These are phyloP conservation scores for Microchirus variegatus DNA, from an alignment of 2,797 vertebrate genomes.

Conservation along the genomic window DNA sequence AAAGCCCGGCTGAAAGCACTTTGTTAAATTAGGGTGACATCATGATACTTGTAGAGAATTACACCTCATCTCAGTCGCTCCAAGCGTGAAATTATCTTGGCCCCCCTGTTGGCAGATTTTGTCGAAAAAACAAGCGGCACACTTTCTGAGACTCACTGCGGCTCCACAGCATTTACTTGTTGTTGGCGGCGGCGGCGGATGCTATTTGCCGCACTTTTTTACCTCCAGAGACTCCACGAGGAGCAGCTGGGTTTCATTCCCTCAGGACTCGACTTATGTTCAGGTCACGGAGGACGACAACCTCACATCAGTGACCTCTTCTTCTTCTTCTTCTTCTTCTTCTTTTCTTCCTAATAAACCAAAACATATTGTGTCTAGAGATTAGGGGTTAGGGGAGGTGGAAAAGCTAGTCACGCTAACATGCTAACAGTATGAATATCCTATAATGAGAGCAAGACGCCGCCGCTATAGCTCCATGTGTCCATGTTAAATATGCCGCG, in stretches of 20 bases:
- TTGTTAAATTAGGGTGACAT: constrained; percentile 48
- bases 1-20: constrained; percentile 26
- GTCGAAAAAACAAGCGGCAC: constrained; percentile 35
- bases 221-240: constrained; percentile 2
- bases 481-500: too few relatives aligned
- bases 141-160: constrained; percentile 30
- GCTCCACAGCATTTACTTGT: constrained; percentile 36
- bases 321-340: too few relatives aligned
- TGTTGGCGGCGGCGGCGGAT: constrained; percentile 1
- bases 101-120: constrained; percentile 33
- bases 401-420: constrained; percentile 47
- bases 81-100: constrained; percentile 62
- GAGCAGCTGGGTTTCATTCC: constrained; percentile 19
- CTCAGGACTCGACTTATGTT: constrained; percentile 9
- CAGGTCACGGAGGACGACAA: constrained; percentile 1
- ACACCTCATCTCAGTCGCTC: constrained; percentile 44
- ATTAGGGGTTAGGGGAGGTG: too few relatives aligned
- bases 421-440: constrained; percentile 61
- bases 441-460: too few relatives aligned
- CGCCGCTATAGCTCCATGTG: too few relatives aligned
- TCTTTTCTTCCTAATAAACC: too few relatives aligned
- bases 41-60: constrained; percentile 36
- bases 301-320: neutral
- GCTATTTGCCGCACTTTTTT: constrained; percentile 12
- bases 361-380: too few relatives aligned